Evolutionary conservation across 1,140 invertebrate species (phyloP).

Genomic region (Archegozetes longisetosus): DNA sequence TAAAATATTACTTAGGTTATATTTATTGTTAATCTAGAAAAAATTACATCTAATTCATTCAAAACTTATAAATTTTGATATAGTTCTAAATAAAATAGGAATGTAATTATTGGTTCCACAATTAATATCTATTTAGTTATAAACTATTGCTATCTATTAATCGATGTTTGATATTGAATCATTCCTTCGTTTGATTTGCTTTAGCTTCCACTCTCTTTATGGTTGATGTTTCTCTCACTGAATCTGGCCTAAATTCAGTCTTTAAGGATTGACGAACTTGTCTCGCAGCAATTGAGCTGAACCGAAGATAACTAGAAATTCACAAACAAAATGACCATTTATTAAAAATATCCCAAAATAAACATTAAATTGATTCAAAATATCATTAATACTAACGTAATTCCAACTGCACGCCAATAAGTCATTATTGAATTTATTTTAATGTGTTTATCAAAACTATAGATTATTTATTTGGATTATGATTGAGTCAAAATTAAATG

Average conservation of each 20-base stretch:
- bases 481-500: not conserved
- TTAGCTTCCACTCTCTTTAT: not conserved
- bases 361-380: too few species aligned
- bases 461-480: not conserved
- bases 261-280: constrained; percentile 3
- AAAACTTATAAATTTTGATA: too few species aligned
- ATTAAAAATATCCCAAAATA: not conserved
- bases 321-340: not conserved
- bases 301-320: constrained; percentile 13
- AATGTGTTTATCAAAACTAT: not conserved
- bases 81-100: too few species aligned
- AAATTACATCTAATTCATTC: too few species aligned
- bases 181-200: too few species aligned
- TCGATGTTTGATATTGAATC: too few species aligned
- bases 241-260: not conserved
- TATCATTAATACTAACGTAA: constrained; percentile 7
- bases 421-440: too few species aligned
- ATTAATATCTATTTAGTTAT: too few species aligned
- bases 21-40: too few species aligned
- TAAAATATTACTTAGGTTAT: too few species aligned
- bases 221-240: not conserved
- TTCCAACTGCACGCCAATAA: constrained; percentile 16
- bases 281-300: constrained; percentile 12
- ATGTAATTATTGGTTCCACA: too few species aligned
- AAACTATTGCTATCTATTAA: too few species aligned